These are phyloP conservation scores for Anolis apletophallus DNA, from an alignment of 2,797 vertebrate genomes.

Conservation along the genomic window DNA sequence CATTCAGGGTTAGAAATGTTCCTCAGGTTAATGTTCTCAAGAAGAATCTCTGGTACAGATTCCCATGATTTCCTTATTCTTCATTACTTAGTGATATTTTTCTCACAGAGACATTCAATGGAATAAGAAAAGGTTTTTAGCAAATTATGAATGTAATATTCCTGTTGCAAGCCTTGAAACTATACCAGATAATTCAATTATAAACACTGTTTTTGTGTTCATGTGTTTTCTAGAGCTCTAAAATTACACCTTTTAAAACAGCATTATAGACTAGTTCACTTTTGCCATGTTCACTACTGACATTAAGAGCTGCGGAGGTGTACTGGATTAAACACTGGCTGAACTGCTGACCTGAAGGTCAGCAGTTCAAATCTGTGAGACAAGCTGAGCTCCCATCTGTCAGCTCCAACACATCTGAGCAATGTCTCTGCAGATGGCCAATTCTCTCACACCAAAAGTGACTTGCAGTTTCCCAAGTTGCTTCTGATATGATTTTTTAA, in stretches of 20 bases:
- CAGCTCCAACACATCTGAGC: too few species aligned
- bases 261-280: not conserved
- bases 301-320: not conserved
- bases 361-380: too few species aligned
- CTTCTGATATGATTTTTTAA: too few species aligned
- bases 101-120: not conserved
- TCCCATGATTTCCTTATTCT: not conserved
- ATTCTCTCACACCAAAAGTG: too few species aligned
- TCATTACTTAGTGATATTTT: not conserved
- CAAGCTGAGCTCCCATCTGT: too few species aligned
- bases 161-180: not conserved
- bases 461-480: too few species aligned
- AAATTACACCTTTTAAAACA: not conserved
- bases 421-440: too few species aligned
- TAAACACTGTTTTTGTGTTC: not conserved
- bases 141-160: not conserved
- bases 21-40: not conserved
- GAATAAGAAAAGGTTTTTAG: not conserved
- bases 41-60: not conserved
- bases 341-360: too few species aligned
- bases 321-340: too few species aligned
- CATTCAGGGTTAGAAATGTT: not conserved
- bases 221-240: not conserved
- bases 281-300: not conserved
- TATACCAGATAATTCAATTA: not conserved